Percentiles rank a stretch among this genome's conserved stretches.
These are phyloP conservation scores for Hirtodrosophila duncani DNA, from an alignment of 2,888 invertebrate species.

Conservation along the genomic window DNA sequence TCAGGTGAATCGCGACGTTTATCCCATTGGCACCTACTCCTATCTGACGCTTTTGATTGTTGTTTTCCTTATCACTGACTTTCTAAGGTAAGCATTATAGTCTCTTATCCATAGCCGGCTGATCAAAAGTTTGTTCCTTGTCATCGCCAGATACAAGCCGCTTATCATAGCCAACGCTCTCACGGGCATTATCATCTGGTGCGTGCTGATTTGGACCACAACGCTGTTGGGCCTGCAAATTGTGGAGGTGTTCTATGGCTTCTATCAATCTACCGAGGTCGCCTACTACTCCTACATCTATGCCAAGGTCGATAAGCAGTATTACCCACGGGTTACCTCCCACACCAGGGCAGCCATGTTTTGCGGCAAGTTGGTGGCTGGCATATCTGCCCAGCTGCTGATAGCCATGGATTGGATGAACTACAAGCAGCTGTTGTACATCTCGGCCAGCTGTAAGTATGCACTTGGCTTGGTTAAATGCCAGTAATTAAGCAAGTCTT, in stretches of 20 bases:
- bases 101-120: neutral
- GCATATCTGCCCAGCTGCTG: conserved; percentile 83
- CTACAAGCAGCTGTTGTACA: conserved; percentile 84
- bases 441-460: conserved; percentile 81
- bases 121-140: too few relatives aligned
- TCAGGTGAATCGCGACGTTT: conserved; percentile 82
- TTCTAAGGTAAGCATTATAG: conserved; percentile 78
- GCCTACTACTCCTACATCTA: conserved; percentile 97
- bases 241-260: conserved; percentile 86
- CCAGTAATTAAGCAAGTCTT: neutral
- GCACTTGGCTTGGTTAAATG: too few relatives aligned
- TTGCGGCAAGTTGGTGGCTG: conserved; percentile 83
- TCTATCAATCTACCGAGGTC: conserved; percentile 92
- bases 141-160: conserved; percentile 85
- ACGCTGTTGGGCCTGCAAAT: conserved; percentile 85
- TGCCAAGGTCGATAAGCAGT: conserved; percentile 86
- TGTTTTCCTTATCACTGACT: conserved; percentile 91
- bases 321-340: conserved; percentile 86
- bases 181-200: conserved; percentile 86
- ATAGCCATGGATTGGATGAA: conserved; percentile 81
- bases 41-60: conserved; percentile 86
- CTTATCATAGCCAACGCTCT: conserved; percentile 88
- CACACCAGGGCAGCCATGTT: conserved; percentile 86
- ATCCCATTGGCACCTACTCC: conserved; percentile 91
- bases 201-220: conserved; percentile 86